Conservation (phyloP, 2,888 invertebrate genomes). For the Lycophotia porphyrea region DNA sequence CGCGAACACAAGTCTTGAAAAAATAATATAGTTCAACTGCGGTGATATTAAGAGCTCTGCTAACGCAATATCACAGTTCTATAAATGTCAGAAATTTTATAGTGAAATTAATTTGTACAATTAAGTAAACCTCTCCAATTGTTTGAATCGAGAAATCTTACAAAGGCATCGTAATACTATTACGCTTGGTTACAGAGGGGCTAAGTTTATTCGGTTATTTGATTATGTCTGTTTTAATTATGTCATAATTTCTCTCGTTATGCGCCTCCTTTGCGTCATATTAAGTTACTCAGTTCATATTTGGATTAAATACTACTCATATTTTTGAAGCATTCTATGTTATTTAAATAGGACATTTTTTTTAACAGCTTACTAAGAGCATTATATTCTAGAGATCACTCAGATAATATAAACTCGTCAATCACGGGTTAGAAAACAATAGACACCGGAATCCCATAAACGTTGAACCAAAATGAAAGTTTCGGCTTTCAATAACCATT, state of each 20-base stretch:
- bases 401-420: not conserved
- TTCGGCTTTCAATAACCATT: slow-evolving; percentile 36
- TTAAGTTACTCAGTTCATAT: not conserved
- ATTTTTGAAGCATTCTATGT: not conserved
- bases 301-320: not conserved
- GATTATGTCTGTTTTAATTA: slow-evolving; percentile 25
- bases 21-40: slow-evolving; percentile 13
- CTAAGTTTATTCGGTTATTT: slow-evolving; percentile 44
- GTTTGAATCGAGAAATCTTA: slow-evolving; percentile 40
- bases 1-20: not conserved
- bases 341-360: no score
- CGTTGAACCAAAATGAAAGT: slow-evolving; percentile 23
- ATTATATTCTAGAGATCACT: not conserved
- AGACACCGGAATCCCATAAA: slow-evolving; percentile 13
- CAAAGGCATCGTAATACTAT: slow-evolving; percentile 52
- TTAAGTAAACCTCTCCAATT: slow-evolving; percentile 47
- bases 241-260: slow-evolving; percentile 6
- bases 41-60: slow-evolving; percentile 1
- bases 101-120: slow-evolving; percentile 53
- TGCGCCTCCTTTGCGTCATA: not conserved
- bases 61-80: slow-evolving; percentile 25
- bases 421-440: slow-evolving; percentile 7
- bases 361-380: not conserved
- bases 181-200: slow-evolving; percentile 39
- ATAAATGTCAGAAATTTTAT: slow-evolving; percentile 25